These are phyloP conservation scores for Halcyon leucocephala DNA, from an alignment of 2,797 vertebrate species.

Conservation along the genomic window DNA sequence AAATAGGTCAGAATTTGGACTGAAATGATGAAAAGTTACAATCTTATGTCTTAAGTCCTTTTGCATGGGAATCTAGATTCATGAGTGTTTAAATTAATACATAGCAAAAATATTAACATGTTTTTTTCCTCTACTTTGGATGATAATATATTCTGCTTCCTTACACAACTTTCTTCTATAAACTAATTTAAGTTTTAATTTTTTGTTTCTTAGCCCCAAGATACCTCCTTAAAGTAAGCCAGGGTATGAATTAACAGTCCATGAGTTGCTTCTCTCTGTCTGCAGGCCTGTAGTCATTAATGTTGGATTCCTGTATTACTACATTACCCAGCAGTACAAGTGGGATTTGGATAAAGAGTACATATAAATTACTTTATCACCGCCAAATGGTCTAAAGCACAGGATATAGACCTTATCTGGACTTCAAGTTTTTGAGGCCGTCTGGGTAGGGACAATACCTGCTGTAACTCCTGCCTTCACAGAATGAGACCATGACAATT, in stretches of 20 bases:
- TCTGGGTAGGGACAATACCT: not conserved
- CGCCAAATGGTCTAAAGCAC: not conserved
- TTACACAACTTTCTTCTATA: not conserved
- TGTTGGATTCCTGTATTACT: not conserved
- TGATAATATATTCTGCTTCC: not conserved
- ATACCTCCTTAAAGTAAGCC: not conserved
- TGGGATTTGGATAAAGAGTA: not conserved
- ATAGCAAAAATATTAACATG: not conserved
- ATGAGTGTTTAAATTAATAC: not conserved
- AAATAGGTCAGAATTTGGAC: not conserved
- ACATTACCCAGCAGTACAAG: not conserved
- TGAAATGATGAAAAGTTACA: not conserved
- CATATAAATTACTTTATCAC: not conserved
- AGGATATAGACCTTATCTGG: not conserved
- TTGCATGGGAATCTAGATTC: not conserved
- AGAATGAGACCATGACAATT: not conserved
- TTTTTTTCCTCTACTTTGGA: not conserved
- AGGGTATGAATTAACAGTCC: not conserved
- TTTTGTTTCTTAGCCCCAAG: not conserved
- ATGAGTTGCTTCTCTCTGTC: not conserved
- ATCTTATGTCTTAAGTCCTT: not conserved
- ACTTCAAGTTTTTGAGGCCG: not conserved
- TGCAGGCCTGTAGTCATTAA: not conserved
- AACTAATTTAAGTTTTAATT: not conserved
- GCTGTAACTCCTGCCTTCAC: not conserved